These are phyloP conservation scores for Hecatera dysodea DNA, from an alignment of 2,888 invertebrate species.

Conservation along the genomic window DNA sequence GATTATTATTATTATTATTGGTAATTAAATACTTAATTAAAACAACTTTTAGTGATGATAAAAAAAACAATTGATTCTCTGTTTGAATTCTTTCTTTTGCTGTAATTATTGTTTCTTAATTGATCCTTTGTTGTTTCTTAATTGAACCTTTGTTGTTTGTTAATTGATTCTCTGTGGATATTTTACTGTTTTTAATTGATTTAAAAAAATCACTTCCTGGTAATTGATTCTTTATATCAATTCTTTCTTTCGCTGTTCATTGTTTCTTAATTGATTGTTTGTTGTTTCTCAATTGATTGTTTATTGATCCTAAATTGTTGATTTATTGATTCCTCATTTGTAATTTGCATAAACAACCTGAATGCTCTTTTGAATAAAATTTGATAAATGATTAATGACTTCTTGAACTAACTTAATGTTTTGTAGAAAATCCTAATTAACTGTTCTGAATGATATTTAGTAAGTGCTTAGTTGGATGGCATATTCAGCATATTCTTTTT, in stretches of 20 bases:
- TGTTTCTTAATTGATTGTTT: too few species aligned
- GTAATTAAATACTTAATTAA: too few species aligned
- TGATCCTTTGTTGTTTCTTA: background rate
- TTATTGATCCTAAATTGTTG: background rate
- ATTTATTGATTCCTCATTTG: background rate
- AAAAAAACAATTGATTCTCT: too few species aligned
- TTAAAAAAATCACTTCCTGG: too few species aligned
- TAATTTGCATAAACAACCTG: background rate
- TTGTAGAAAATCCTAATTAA: too few species aligned
- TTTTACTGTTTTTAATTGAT: background rate
- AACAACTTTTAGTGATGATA: too few species aligned
- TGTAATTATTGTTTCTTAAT: too few species aligned
- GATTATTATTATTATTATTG: too few species aligned
- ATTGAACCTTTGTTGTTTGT: background rate
- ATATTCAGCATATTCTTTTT: background rate
- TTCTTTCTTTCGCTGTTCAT: background rate
- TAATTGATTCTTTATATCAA: background rate
- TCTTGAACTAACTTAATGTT: background rate
- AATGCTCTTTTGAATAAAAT: background rate
- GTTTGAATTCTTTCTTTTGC: too few species aligned
- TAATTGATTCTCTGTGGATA: too few species aligned
- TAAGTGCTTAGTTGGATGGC: background rate
- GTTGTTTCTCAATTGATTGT: background rate
- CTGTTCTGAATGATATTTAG: background rate
- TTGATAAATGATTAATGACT: background rate